Evolutionary conservation across 30 jellyfish, hydroid and myxozoan genomes (phyloP), one percentile per base, ranked within the genome.

Genomic region (Chrysaora quinquecirrha): DNA sequence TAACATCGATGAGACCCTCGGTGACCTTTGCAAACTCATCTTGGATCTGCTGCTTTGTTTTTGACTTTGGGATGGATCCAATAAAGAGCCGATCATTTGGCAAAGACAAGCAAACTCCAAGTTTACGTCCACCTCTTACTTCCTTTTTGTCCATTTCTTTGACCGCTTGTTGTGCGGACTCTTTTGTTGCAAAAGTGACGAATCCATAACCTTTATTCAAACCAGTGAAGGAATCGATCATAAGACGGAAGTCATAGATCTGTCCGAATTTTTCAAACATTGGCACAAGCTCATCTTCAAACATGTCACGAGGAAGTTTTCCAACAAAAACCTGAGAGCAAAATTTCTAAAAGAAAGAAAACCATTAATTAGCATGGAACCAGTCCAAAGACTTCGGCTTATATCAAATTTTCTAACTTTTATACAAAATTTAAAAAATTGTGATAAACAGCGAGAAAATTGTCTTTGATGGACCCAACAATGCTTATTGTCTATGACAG

Each of bases 281-380:
- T 2, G 99, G 99, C 24, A 95, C 88, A 6, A 95, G 91, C 43
- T 89, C 99, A 90, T 95, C 99, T 87, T 95, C 99, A 90, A 76
- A 95, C 97, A 90, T 95, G 82, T 90, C 98, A 19, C 98, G 78
- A 64, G 97, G 98, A 14, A 95, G 73, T 58, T 95, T 95, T 46
- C 99, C 99, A 89, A 95, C 85, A 70, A 89, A 90, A 7, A 95
- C 74, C 67, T 95, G 99, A 20, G 99, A 78, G 82, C 99, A 95
- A 82, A 95, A 95, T 82, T 71, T 85, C 97, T 95, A 72, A 16
- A 80, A 81, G 54, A 49, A 16, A 29, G 73, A 20, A 50, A 4
- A 46, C 35, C 73, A 79, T 22, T 20, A 29, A 22, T 16, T 25
- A 32, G 25, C 16, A 11, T n/a, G 3, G 16, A 46, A 60, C 25